Evolutionary conservation across 2,888 invertebrate genomes (phyloP), one percentile per base, ranked within the genome.

Genomic region (Drosophila meridionalis): DNA sequence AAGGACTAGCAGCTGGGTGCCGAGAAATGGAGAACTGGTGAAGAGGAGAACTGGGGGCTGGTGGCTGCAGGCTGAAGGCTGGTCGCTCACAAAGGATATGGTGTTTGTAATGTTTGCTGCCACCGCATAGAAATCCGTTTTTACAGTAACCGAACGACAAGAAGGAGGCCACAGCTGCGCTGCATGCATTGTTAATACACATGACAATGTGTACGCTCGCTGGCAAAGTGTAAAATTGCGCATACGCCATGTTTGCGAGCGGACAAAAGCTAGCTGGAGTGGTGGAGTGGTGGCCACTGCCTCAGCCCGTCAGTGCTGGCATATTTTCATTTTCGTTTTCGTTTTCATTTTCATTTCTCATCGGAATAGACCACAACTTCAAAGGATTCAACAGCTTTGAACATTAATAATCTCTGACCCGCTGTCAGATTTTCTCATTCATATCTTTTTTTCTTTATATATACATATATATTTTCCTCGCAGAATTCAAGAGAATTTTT

Each of bases 161-260:
- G 69, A 58, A 76, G 56, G 52, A 61, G 70, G 78, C 59, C 84
- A 78, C 84, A 85, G 84, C 78, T 85, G 84, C 60, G 78, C 47
- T 55, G 45, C 60, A 75, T 83, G 72, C 86, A 84, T 78, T 86
- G 82, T 84, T 82, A 86, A 84, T 84, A 82, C 74, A 74, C 84
- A 84, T 63, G 84, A 86, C 83, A 84, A 80, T 82, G 72, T 80
- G 50, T 57, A 61, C 48, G 69, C 59, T 82, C 38, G 72, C 69
- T 79, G 80, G 85, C 72, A 77, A 82, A 62, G 78, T 85, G 85
- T 81, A 77, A 85, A 86, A 84, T 83, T 84, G 84, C 82, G 82
- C 82, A 83, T 78, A 82, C 80, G 73, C 76, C 76, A 72, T 66
- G 76, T 71, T 82, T 62, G 63, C 65, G 36, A 40, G 57, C 56